These are phyloP conservation scores for Hemicrepidius hirtus DNA, from an alignment of 2,888 invertebrate genomes.

Conservation along the genomic window DNA sequence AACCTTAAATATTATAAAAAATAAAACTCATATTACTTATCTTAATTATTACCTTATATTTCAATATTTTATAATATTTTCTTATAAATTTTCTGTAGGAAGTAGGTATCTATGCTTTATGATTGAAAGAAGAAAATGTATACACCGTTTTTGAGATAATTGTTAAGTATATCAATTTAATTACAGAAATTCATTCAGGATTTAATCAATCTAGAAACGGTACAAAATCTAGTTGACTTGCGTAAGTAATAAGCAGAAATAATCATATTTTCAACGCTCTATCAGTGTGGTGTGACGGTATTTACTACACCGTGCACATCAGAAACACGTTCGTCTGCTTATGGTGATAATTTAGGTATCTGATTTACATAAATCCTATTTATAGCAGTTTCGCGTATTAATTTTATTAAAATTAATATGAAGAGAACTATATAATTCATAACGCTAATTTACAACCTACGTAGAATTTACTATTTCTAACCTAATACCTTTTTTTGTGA, in stretches of 20 bases:
- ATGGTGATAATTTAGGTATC: conserved; percentile 43
- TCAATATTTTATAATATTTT: no score
- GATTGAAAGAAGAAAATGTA: no score
- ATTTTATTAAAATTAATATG: neutral
- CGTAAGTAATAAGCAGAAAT: conserved; percentile 51
- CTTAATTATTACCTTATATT: no score
- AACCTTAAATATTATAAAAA: no score
- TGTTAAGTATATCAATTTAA: neutral
- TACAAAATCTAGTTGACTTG: conserved; percentile 42
- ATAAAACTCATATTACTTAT: no score
- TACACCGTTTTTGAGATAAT: no score
- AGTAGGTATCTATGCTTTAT: no score
- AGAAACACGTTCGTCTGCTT: conserved; percentile 49
- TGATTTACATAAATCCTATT: conserved; percentile 38
- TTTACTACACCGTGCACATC: conserved; percentile 34
- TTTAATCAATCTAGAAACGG: conserved; percentile 47
- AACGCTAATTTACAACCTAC: neutral
- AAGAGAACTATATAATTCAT: neutral
- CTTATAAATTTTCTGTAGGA: no score
- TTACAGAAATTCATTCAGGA: neutral
- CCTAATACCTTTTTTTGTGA: no score
- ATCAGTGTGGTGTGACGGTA: conserved; percentile 45
- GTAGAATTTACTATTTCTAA: neutral
- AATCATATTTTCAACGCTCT: conserved; percentile 49
- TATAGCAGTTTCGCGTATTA: conserved; percentile 17